Conservation (phyloP, 2,113 vertebrate species). For the Puntigrus tetrazona region DNA sequence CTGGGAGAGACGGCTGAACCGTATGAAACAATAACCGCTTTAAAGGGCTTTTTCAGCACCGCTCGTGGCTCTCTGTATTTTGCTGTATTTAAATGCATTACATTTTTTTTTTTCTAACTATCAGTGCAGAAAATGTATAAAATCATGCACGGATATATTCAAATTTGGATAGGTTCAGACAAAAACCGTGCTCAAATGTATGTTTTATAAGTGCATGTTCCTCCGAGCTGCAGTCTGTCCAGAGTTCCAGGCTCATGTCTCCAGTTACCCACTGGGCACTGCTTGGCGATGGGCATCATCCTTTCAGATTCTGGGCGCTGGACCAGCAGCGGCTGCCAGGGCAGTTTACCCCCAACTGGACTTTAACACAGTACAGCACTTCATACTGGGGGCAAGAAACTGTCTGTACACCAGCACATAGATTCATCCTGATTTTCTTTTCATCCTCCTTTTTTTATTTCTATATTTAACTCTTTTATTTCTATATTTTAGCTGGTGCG, state of each 20-base stretch:
- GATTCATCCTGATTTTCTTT: not conserved
- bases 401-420: not conserved
- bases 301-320: conserved; percentile 50
- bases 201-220: not conserved
- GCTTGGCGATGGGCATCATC: conserved; percentile 40
- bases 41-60: not conserved
- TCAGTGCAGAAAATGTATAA: not conserved
- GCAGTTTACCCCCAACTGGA: conserved; percentile 58
- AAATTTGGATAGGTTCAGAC: not conserved
- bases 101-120: not conserved
- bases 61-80: not conserved
- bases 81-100: not conserved
- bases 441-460: too few species aligned
- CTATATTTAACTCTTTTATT: too few species aligned
- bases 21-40: not conserved
- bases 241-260: conserved; percentile 30
- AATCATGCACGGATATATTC: not conserved
- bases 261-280: conserved; percentile 31
- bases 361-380: conserved; percentile 51
- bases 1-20: not conserved
- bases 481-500: too few species aligned
- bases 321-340: conserved; percentile 48
- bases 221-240: conserved; percentile 28
- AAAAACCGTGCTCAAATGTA: not conserved
- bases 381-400: conserved; percentile 43